Percentiles rank a stretch among this genome's conserved stretches.
Conservation (phyloP, 2,888 invertebrate species). For the Andrena praecox region DNA sequence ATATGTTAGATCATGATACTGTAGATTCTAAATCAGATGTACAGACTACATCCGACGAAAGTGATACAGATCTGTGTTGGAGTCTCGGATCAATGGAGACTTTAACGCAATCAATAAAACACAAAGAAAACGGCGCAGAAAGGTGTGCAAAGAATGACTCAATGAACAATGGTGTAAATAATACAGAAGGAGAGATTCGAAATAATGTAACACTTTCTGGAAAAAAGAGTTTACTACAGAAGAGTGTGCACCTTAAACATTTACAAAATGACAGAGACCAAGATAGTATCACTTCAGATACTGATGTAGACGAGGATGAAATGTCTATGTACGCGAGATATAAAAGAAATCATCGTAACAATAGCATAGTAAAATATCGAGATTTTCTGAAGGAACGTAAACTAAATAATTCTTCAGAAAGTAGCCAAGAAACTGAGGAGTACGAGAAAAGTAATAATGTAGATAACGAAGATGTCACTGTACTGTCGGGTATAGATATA, state of each 20-base stretch:
- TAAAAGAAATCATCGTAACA: conserved; percentile 72
- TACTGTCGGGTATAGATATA: conserved; percentile 36
- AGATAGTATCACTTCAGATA: conserved; percentile 11
- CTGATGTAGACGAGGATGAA: conserved; percentile 50
- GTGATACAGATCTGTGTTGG: not conserved
- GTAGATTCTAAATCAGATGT: not conserved
- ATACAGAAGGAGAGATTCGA: not conserved
- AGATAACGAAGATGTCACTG: conserved; percentile 24
- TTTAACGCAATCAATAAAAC: not conserved
- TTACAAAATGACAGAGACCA: not conserved
- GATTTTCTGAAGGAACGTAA: conserved; percentile 20
- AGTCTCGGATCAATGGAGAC: not conserved
- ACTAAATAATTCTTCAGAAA: conserved; percentile 22
- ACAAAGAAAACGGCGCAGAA: conserved; percentile 7
- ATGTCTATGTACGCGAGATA: conserved; percentile 80
- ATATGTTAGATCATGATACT: conserved; percentile 24
- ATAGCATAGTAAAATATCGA: conserved; percentile 80
- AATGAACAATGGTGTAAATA: not conserved
- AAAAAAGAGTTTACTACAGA: not conserved
- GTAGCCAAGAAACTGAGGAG: not conserved
- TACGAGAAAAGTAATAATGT: not conserved
- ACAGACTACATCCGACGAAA: conserved; percentile 21
- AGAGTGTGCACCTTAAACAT: not conserved
- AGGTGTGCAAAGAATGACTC: not conserved
- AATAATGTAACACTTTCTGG: not conserved